These are phyloP conservation scores for Pantherophis guttatus DNA, from an alignment of 2,113 vertebrate genomes.

Conservation along the genomic window DNA sequence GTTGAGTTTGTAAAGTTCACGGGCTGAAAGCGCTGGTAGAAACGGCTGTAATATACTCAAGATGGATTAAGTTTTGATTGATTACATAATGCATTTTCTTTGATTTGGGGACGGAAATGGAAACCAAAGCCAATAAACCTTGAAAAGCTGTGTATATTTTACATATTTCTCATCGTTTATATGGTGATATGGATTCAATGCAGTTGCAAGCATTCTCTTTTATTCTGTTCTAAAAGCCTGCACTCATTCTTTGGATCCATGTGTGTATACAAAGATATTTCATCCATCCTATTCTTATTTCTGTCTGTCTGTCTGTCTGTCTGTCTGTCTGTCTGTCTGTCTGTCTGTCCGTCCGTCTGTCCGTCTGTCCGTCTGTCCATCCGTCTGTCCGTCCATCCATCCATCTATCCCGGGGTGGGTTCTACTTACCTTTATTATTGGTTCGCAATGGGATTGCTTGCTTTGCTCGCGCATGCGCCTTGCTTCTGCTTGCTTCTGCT, in stretches of 20 bases:
- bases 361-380: no score
- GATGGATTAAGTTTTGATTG: neutral
- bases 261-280: neutral
- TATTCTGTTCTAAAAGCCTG: neutral
- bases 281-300: no score
- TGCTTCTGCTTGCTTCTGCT: no score
- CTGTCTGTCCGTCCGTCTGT: no score
- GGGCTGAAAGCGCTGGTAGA: neutral
- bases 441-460: no score
- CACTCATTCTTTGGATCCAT: neutral
- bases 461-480: no score
- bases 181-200: neutral
- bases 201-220: neutral
- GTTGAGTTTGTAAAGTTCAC: slow-evolving; percentile 4
- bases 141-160: neutral
- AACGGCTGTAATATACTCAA: neutral
- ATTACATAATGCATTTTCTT: neutral
- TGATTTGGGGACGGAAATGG: neutral
- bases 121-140: neutral
- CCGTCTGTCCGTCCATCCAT: no score
- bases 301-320: no score
- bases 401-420: no score
- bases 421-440: no score
- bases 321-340: no score
- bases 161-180: neutral